Base-by-base conservation (phyloP, 2,888 invertebrate genomes). In the Coecobrya sp. region DNA sequence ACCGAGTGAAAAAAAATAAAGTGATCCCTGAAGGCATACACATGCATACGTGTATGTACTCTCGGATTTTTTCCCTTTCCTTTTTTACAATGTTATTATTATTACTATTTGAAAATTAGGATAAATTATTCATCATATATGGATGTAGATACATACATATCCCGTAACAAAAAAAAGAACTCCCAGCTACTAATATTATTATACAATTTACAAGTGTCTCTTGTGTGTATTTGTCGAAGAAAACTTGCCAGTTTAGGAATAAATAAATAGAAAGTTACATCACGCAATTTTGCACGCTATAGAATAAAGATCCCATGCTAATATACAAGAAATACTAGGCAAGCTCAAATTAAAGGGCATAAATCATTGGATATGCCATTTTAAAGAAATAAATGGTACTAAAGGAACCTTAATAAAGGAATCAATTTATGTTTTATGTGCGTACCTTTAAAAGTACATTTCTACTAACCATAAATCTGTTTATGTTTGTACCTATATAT, bases 111-210 rank as follows among this genome's bases (percentile, higher is more conserved):
- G 68, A 22, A 89, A 81, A 90, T 90, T 90, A 68, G 16, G 52
- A 84, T 90, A 49, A 85, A 85, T 85, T 45, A 90, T 90, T 90
- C 73, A 90, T 13, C 62, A 85, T 13, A 84, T 45, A n/a, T 36
- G 22, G 25, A 55, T 70, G 30, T 81, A 65, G 49, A 81, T 30
- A 42, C 16, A 59, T 86, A 59, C 59, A 59, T 76, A 81, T 45
- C 49, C 59, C 22, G 59, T 65, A 65, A 79, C 65, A 59, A 42
- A 36, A 13, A 45, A 82, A 19, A 62, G 62, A 36, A 11, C 25
- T 82, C 36, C 16, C 8, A 5, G 27, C 4, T 13, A 36, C 36
- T 36, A 73, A 42, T 16, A 30, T 68, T 68, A 16, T 30, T 27
- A 73, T 36, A n/a, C 11, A 36, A 36, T 16, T n/a, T 70, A 42